These are phyloP conservation scores for Cassiopea andromeda DNA, from an alignment of 30 jellyfish, hydroid and myxozoan genomes.

Conservation along the genomic window DNA sequence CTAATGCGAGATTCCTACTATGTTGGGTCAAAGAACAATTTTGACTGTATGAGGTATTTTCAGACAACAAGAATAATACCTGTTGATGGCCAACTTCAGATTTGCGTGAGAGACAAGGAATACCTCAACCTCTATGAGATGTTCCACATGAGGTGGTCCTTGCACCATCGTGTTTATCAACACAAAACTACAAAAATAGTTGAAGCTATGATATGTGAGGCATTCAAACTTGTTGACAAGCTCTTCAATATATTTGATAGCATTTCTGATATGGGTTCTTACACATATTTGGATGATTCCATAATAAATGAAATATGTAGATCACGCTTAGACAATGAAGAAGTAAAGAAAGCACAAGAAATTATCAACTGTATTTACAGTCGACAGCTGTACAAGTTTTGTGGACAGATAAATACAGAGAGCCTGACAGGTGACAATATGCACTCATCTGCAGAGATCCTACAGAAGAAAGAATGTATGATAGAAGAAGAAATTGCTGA, in stretches of 20 bases:
- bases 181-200: conserved; percentile 77
- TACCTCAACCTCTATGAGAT: conserved; percentile 70
- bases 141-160: conserved; percentile 86
- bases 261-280: conserved; percentile 49
- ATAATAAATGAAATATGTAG: conserved; percentile 64
- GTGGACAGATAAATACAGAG: conserved; percentile 69
- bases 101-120: conserved; percentile 78
- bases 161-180: conserved; percentile 80
- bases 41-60: conserved; percentile 74
- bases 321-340: conserved; percentile 24
- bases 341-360: conserved; percentile 28
- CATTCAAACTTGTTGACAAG: conserved; percentile 65
- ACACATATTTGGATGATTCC: conserved; percentile 72
- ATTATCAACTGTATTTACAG: conserved; percentile 32
- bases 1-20: conserved; percentile 77
- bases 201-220: conserved; percentile 80
- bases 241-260: conserved; percentile 50
- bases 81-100: conserved; percentile 73
- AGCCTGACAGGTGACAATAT: conserved; percentile 2
- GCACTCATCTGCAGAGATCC: conserved; percentile 18
- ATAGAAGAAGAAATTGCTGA: conserved; percentile 65
- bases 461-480: conserved; percentile 20
- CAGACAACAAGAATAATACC: conserved; percentile 57
- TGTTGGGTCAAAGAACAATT: conserved; percentile 66
- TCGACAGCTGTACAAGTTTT: conserved; percentile 60